Percentiles rank a stretch among this genome's conserved stretches.
phyloP scores from a whole-genome alignment of 2,113 vertebrate genomes.

The Gymnocephalus cernua region DNA sequence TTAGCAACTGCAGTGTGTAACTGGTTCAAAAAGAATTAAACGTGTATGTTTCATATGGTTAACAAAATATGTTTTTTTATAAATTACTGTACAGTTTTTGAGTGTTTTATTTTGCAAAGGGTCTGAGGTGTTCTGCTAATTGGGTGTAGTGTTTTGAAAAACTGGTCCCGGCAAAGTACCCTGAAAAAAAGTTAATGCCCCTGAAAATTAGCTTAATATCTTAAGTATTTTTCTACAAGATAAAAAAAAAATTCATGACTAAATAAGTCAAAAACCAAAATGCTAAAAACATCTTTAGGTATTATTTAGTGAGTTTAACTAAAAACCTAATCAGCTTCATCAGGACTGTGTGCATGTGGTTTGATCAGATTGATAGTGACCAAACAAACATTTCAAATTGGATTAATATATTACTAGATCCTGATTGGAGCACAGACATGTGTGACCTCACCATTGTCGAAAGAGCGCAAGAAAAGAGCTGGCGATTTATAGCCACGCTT shows the following conservation, averaged over 20 bases:
- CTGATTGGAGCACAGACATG: not conserved
- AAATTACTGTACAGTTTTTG: no score
- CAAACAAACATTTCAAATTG: not conserved
- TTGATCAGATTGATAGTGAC: not conserved
- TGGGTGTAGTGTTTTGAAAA: no score
- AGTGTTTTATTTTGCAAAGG: no score
- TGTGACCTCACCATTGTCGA: not conserved
- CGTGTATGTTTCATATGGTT: no score
- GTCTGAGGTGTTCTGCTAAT: no score
- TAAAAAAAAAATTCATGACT: not conserved
- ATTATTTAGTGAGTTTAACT: not conserved
- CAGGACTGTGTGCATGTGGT: not conserved
- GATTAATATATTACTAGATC: not conserved
- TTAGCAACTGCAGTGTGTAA: no score
- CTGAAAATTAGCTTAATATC: not conserved
- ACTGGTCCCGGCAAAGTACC: fast-evolving
- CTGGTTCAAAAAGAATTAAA: no score
- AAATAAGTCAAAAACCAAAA: not conserved
- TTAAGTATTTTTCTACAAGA: not conserved
- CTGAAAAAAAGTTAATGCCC: not conserved
- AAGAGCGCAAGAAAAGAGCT: no score
- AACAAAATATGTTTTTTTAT: no score
- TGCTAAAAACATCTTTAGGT: not conserved
- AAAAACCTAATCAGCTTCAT: not conserved
- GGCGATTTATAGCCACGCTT: no score